phyloP scores from a whole-genome alignment of 2,113 vertebrate genomes.

The Nesoenas mayeri region DNA sequence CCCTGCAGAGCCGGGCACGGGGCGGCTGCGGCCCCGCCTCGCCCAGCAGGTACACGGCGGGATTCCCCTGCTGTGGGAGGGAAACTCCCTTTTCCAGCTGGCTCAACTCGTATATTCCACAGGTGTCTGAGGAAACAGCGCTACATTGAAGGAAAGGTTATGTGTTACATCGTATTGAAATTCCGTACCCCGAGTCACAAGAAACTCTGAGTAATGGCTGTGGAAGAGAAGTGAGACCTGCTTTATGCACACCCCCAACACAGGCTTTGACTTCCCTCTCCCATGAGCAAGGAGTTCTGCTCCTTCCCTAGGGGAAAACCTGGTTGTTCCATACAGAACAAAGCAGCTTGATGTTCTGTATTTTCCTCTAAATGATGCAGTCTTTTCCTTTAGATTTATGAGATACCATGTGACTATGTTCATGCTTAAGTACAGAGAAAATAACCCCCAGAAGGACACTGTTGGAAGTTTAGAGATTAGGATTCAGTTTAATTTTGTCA shows the following conservation, averaged over 20 bases:
- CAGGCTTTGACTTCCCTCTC: neutral
- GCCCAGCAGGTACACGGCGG: fast-evolving
- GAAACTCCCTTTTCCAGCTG: neutral
- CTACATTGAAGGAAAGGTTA: neutral
- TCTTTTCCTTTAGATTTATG: neutral
- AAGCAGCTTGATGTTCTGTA: neutral
- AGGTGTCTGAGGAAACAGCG: neutral
- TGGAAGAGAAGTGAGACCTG: neutral
- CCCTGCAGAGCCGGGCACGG: neutral
- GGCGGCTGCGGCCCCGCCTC: neutral
- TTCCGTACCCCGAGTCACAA: neutral
- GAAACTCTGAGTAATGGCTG: fast-evolving
- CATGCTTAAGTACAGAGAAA: neutral
- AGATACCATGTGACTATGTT: neutral
- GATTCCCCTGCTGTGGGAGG: fast-evolving
- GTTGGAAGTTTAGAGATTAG: neutral
- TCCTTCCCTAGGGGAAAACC: neutral
- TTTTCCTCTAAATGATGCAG: neutral
- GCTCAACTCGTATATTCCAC: fast-evolving
- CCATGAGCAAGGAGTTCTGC: neutral
- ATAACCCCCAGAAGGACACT: neutral
- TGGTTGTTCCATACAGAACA: neutral
- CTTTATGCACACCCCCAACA: neutral
- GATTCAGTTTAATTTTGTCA: neutral
- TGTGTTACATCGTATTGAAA: neutral